Conservation (phyloP, 2,888 invertebrate genomes). For the Antheraea assamensis region DNA sequence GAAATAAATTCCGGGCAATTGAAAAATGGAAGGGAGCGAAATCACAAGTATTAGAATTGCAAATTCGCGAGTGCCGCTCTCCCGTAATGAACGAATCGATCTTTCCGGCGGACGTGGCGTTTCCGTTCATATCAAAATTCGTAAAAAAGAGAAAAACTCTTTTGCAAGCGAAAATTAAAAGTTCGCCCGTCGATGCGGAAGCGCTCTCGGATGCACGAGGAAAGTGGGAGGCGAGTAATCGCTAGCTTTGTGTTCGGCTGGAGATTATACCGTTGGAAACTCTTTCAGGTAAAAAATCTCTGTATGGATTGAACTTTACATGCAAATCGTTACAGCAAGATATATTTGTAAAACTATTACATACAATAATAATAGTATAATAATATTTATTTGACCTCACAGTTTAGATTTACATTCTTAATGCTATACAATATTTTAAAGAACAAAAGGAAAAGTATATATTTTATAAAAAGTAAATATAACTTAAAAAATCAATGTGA, state of each 20-base stretch:
- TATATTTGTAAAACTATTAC: not conserved
- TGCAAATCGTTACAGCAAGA: not conserved
- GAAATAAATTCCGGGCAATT: constrained; percentile 1
- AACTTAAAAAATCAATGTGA: no score
- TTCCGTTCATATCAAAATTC: constrained; percentile 46
- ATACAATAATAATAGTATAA: no score
- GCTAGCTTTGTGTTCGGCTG: constrained; percentile 15
- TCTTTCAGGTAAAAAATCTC: not conserved
- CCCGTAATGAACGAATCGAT: constrained; percentile 58
- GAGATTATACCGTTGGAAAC: not conserved
- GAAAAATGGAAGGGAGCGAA: constrained; percentile 10
- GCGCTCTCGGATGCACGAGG: constrained; percentile 50
- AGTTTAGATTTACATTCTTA: no score
- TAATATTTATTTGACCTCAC: no score
- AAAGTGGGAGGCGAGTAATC: constrained; percentile 38
- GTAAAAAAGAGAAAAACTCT: constrained; percentile 37
- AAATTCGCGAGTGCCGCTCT: constrained; percentile 36
- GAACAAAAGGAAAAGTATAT: no score
- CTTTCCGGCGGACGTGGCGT: constrained; percentile 62
- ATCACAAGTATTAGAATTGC: constrained; percentile 35
- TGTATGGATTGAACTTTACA: not conserved
- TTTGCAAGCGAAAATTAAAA: constrained; percentile 60
- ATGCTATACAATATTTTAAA: no score
- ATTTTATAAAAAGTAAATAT: no score
- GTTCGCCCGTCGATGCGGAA: constrained; percentile 45